Evolutionary conservation across 1,140 invertebrate species (phyloP).

Genomic region (Apis mellifera): Amel_HAv3.1 CM009946.2:299001-299500

Average conservation of each 20-base stretch:
- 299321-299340: conserved; percentile 44
- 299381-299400: no score
- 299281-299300: conserved; percentile 63
- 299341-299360: no score
- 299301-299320: conserved; percentile 53
- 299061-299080: conserved; percentile 45
- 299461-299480: no score
- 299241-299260: conserved; percentile 35
- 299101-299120: conserved; percentile 49
- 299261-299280: conserved; percentile 57
- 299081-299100: conserved; percentile 44
- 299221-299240: neutral
- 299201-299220: neutral
- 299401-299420: no score
- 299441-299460: no score
- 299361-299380: neutral
- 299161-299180: conserved; percentile 8
- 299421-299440: no score
- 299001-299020: no score
- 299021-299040: no score
- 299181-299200: neutral
- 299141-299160: conserved; percentile 17
- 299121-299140: conserved; percentile 32
- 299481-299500: no score
- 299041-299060: conserved; percentile 28